phyloP scores from a whole-genome alignment of 2,888 invertebrate species.

The Alloplasta piceator region DNA sequence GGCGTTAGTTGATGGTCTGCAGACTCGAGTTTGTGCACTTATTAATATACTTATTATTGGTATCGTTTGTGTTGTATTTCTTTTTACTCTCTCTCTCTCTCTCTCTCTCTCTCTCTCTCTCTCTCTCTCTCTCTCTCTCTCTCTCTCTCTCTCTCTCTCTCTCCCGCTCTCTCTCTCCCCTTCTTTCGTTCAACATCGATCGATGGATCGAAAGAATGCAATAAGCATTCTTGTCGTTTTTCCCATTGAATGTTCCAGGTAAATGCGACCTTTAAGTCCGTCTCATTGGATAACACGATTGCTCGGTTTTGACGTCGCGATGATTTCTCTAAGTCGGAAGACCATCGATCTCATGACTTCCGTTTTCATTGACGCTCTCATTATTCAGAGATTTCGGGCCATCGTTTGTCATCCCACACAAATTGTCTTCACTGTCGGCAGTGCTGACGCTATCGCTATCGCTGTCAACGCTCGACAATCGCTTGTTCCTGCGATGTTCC shows the following conservation, averaged over 20 bases:
- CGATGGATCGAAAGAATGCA: conserved; percentile 20
- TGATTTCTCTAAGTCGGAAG: conserved; percentile 72
- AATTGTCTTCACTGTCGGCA: conserved; percentile 67
- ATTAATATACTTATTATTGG: conserved; percentile 60
- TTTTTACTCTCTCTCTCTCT: conserved; percentile 24
- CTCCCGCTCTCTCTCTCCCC: too few relatives aligned
- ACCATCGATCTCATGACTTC: conserved; percentile 71
- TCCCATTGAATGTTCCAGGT: conserved; percentile 8
- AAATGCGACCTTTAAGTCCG: conserved; percentile 20
- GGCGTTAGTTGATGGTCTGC: conserved; percentile 82
- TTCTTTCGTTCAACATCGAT: conserved; percentile 7
- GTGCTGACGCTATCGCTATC: conserved; percentile 83
- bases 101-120: conserved; percentile 27
- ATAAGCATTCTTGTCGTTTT: conserved; percentile 15
- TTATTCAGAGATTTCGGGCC: conserved; percentile 59
- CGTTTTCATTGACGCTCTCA: conserved; percentile 70
- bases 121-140: conserved; percentile 29
- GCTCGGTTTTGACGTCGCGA: background rate
- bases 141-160: conserved; percentile 26
- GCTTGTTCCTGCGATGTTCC: conserved; percentile 71
- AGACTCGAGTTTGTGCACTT: conserved; percentile 73
- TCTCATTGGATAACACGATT: background rate
- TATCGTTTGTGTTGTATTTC: conserved; percentile 49
- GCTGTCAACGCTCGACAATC: conserved; percentile 82
- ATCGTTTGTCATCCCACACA: conserved; percentile 50